Base-by-base conservation (phyloP, 1,140 invertebrate species). In the Apis florea region DNA sequence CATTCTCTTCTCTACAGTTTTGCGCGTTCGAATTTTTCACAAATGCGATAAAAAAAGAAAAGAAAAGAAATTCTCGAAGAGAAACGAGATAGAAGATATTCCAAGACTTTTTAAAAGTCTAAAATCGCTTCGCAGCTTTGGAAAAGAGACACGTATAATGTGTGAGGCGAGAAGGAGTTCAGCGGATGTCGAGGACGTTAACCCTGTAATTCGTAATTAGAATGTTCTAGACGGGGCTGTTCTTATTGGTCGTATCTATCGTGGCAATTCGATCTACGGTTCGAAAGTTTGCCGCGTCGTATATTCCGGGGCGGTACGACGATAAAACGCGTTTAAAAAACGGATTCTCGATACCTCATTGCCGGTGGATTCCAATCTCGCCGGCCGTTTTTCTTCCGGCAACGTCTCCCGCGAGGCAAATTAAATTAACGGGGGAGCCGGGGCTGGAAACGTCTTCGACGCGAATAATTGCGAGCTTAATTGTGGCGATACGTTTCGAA, bases 401-500 rank as follows among this genome's bases (percentile, higher is more conserved):
- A 78, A 87, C 79, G 79, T 83, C 72, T 71, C 83, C 85, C 86
- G 79, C 49, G 79, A 82, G 86, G 86, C 79, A 87, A 88, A 88
- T 88, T 83, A 87, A 88, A 88, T 88, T 87, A 88, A 87, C 71
- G 83, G 51, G 31, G 11, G 12, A 59, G 21, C 54, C 59, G 72
- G 31, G 31, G 31, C 31, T 31, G 78, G 53, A 58, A 21, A 53
- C 69, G 86, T 87, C 85, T 87, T 87, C 78, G 83, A 13, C 31
- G 69, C 76, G 83, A 87, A 88, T 88, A 88, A 88, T 88, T 84
- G 86, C 83, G 79, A 70, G 76, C 86, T 88, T 88, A 88, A 88
- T 88, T 88, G 87, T 85, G 79, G 73, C 80, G 83, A 88, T 88
- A 85, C 87, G 83, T 88, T 83, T 80, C 83, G 77, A 72, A 40